Conservation (phyloP, 2,797 vertebrate species). For the Leptatherina wallacei region DNA sequence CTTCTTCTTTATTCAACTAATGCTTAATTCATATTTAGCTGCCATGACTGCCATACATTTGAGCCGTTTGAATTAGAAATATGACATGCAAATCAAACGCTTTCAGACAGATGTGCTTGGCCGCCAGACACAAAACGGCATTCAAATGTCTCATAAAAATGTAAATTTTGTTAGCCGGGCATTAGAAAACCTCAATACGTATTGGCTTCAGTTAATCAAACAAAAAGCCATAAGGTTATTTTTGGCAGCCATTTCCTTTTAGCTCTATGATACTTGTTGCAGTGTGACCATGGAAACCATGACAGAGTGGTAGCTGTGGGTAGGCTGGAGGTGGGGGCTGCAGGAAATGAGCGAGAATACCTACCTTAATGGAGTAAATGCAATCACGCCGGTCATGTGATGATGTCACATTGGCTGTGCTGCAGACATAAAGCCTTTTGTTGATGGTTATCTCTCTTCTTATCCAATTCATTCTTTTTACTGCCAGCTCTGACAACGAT, state of each 20-base stretch:
- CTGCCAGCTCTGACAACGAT: neutral
- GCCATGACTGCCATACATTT: constrained; percentile 5
- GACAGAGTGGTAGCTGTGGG: constrained; percentile 12
- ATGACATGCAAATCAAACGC: constrained; percentile 25
- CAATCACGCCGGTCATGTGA: constrained; percentile 68
- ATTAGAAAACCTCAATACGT: neutral
- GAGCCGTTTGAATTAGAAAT: constrained; percentile 10
- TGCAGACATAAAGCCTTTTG: constrained; percentile 53
- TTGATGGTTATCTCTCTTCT: constrained; percentile 16
- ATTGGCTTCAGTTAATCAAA: constrained; percentile 4
- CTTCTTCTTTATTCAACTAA: constrained; percentile 44
- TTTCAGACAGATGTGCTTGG: constrained; percentile 16
- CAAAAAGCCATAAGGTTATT: constrained; percentile 2
- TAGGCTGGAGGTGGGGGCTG: constrained; percentile 1
- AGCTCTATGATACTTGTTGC: constrained; percentile 51
- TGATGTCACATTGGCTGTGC: constrained; percentile 51
- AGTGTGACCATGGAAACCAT: constrained; percentile 51
- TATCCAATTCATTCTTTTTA: constrained; percentile 4
- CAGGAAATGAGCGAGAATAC: constrained; percentile 43
- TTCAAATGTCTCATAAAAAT: constrained; percentile 12
- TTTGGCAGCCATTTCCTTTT: constrained; percentile 24
- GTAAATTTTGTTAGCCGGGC: neutral
- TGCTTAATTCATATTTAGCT: constrained; percentile 28
- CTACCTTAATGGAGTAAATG: constrained; percentile 57
- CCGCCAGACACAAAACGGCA: constrained; percentile 1